A percentile compares a stretch with the other conserved stretches of the same genome.
These are phyloP conservation scores for Echinometra lucunter DNA, from an alignment of 53 echinoderm and acorn worm genomes.

Conservation along the genomic window DNA sequence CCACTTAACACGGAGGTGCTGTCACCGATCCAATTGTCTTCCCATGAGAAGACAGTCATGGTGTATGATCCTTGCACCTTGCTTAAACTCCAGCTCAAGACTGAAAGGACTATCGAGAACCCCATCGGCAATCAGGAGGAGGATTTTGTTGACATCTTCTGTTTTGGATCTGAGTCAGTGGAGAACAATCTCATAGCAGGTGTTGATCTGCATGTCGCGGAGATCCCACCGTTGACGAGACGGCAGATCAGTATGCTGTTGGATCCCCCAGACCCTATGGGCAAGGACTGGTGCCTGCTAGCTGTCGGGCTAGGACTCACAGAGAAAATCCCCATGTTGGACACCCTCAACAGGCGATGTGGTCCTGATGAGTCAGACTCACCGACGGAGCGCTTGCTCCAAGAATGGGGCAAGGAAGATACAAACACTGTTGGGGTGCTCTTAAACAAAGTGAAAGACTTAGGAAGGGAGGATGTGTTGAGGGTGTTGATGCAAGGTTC, in stretches of 20 bases:
- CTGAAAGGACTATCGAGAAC: slow-evolving; percentile 78
- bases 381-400: slow-evolving; percentile 89
- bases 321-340: slow-evolving; percentile 89
- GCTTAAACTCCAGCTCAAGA: slow-evolving; percentile 79
- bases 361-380: slow-evolving; percentile 92
- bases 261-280: slow-evolving; percentile 98
- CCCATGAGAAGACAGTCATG: slow-evolving; percentile 88
- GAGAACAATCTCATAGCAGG: slow-evolving; percentile 87
- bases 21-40: slow-evolving; percentile 84
- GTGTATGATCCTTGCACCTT: slow-evolving; percentile 85
- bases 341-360: slow-evolving; percentile 79
- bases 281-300: slow-evolving; percentile 97
- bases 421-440: slow-evolving; percentile 84
- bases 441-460: slow-evolving; percentile 80
- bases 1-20: slow-evolving; percentile 83
- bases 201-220: slow-evolving; percentile 82
- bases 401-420: slow-evolving; percentile 88
- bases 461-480: slow-evolving; percentile 90
- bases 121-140: slow-evolving; percentile 84
- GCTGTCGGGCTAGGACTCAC: slow-evolving; percentile 88
- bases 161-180: slow-evolving; percentile 85
- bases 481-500: slow-evolving; percentile 84
- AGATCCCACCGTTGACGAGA: slow-evolving; percentile 87
- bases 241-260: slow-evolving; percentile 94
- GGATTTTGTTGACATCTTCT: slow-evolving; percentile 88